phyloP scores from a whole-genome alignment of 2,113 vertebrate species.

The Galbula dea region DNA sequence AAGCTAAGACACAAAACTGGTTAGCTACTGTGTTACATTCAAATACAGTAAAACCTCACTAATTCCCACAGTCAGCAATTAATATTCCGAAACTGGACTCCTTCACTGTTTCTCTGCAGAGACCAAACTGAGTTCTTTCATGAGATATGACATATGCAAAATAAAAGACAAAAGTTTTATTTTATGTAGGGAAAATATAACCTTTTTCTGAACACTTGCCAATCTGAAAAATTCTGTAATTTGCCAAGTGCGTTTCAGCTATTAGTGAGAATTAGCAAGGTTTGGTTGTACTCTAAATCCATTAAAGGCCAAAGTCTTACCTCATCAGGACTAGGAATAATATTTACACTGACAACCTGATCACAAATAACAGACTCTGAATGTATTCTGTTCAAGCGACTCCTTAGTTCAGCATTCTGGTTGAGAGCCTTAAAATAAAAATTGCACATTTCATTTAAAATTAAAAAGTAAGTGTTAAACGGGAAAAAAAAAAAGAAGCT shows the following conservation, averaged over 20 bases:
- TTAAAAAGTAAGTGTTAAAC: constrained; percentile 31
- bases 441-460: constrained; percentile 71
- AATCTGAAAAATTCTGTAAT: neutral
- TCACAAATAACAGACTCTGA: constrained; percentile 95
- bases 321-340: constrained; percentile 96
- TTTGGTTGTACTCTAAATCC: constrained; percentile 30
- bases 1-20: neutral
- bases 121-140: neutral
- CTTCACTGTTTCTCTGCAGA: neutral
- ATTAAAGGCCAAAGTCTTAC: constrained; percentile 77
- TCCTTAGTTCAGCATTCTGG: constrained; percentile 96
- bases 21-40: neutral
- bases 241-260: neutral
- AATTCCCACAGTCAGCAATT: constrained; percentile 33
- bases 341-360: constrained; percentile 98
- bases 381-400: constrained; percentile 95
- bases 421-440: constrained; percentile 88
- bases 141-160: neutral
- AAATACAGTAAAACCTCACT: constrained; percentile 36
- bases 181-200: neutral
- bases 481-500: neutral
- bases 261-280: constrained; percentile 48
- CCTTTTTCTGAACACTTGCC: neutral
- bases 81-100: neutral
- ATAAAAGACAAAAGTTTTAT: neutral